phyloP scores from a whole-genome alignment of 2,113 vertebrate genomes.

The Alethe diademata region DNA sequence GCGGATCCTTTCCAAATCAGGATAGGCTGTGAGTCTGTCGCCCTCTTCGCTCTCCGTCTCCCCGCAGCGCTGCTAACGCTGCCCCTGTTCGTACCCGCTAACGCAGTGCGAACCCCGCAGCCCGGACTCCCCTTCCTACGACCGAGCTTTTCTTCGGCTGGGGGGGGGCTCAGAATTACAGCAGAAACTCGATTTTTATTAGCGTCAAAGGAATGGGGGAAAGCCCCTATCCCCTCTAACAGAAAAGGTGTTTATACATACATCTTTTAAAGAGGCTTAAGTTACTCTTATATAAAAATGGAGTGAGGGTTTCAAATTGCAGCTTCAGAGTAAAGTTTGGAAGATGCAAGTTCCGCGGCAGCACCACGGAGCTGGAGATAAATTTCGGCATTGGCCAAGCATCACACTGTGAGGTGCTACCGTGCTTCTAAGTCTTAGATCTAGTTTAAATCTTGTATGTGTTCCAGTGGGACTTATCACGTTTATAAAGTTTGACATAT shows the following conservation, averaged over 20 bases:
- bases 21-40: too few relatives aligned
- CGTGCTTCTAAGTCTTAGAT: rapidly evolving
- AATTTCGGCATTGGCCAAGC: background rate
- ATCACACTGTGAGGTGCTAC: rapidly evolving
- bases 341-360: rapidly evolving
- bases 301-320: background rate
- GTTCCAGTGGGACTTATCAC: rapidly evolving
- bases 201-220: rapidly evolving
- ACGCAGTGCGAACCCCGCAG: too few relatives aligned
- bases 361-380: rapidly evolving
- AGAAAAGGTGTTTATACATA: background rate
- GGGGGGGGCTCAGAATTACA: rapidly evolving
- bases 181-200: rapidly evolving
- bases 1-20: background rate
- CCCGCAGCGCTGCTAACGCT: rapidly evolving
- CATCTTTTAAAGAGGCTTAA: background rate
- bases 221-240: background rate
- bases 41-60: background rate
- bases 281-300: rapidly evolving
- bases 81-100: background rate
- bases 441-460: rapidly evolving
- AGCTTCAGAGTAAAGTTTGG: background rate
- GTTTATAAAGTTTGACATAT: too few relatives aligned
- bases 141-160: rapidly evolving
- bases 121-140: rapidly evolving